Base-by-base conservation (phyloP, 2,113 vertebrate species). In the Ceyx melanurus region DNA sequence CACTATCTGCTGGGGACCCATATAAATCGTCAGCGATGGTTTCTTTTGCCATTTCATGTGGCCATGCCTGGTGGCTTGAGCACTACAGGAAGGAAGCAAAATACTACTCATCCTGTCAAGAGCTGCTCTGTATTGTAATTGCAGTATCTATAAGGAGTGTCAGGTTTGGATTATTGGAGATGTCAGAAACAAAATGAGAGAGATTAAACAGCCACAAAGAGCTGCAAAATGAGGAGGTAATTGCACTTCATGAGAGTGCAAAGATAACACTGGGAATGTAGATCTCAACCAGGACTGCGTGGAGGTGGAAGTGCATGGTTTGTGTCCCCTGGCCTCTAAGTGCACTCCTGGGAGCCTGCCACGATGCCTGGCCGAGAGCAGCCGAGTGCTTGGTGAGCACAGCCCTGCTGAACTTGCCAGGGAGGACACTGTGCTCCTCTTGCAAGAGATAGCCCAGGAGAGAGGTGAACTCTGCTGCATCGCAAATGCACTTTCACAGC, bases 161-260 rank as follows among this genome's bases (percentile, higher is more conserved):
- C 95, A 66, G 89, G 57, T 57, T 28, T 58, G 15, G 79, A 70
- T 96, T 95, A 92, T 87, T 91, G 91, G 88, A 89, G 75, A 94
- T 87, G 93, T 95, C 95, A 96, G 91, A 86, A 96, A 53, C 90
- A 91, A 95, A 96, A 92, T 15, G 71, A 73, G 65, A 82, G 88
- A 92, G 82, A 96, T 51, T 93, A 92, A 96, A 84, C 1, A 25
- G 42, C 64, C 86, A 89, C 80, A 85, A 80, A 95, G 83, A 93
- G 86, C 88, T 85, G 56, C 86, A 70, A 78, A 95, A 92, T 70
- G 88, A 91, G 82, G 84, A 78, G 46, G 72, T 88, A 91, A 96
- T 90, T 96, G 88, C 81, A 88, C 81, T 94, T 95, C 56, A 81
- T 11, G 26, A 7, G 22, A 93, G 73, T 70, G 45, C 81, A 66